phyloP scores from a whole-genome alignment of 1,140 invertebrate species.

The Musca domestica region DNA sequence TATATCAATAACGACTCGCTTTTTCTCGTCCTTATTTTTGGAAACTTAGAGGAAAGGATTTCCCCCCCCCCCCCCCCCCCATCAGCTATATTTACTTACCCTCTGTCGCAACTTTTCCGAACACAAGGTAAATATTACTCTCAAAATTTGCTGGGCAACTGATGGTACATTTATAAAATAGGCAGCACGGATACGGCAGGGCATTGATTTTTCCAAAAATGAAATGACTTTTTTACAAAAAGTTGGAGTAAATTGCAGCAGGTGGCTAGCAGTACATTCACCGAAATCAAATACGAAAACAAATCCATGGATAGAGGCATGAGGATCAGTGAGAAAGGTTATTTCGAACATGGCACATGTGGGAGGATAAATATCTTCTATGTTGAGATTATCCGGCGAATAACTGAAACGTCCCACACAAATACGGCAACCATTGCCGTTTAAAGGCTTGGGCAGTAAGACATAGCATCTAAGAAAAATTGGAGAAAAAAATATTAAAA shows the following conservation, averaged over 20 bases:
- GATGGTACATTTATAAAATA: slow-evolving; percentile 48
- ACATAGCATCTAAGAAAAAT: slow-evolving; percentile 20
- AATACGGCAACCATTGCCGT: slow-evolving; percentile 22
- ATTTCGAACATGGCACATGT: slow-evolving; percentile 25
- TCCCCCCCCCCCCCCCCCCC: too few relatives aligned
- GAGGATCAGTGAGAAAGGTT: slow-evolving; percentile 34
- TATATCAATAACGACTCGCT: too few relatives aligned
- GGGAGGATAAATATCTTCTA: too few relatives aligned
- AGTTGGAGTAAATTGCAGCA: slow-evolving; percentile 37
- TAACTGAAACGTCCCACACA: too few relatives aligned
- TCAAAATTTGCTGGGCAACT: slow-evolving; percentile 59
- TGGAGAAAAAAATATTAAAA: background rate
- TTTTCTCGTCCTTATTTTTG: slow-evolving; percentile 60
- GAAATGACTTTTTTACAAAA: too few relatives aligned
- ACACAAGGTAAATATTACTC: slow-evolving; percentile 56
- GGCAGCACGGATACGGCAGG: slow-evolving; percentile 55
- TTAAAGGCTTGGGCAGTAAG: slow-evolving; percentile 44
- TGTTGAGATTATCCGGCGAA: too few relatives aligned
- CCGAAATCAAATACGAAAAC: slow-evolving; percentile 36
- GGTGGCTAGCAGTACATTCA: slow-evolving; percentile 31
- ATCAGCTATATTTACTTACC: slow-evolving; percentile 61
- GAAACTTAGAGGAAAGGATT: too few relatives aligned
- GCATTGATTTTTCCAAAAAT: slow-evolving; percentile 56
- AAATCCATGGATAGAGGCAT: slow-evolving; percentile 32
- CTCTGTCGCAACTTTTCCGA: slow-evolving; percentile 55